Conservation (phyloP, 2,888 invertebrate species). For the Diarsia brunnea region DNA sequence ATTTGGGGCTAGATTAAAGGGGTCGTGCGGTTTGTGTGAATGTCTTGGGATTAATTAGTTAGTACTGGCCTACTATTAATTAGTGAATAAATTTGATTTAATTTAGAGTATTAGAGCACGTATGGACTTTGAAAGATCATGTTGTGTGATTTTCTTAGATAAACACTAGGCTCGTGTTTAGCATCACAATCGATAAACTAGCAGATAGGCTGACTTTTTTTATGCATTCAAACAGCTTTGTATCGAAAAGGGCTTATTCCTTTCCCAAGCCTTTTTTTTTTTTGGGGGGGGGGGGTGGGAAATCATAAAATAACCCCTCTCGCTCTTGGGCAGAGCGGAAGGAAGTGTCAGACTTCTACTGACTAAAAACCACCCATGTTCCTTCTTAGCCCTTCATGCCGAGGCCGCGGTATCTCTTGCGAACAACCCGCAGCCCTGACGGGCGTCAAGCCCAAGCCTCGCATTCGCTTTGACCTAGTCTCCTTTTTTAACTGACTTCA, state of each 20-base stretch:
- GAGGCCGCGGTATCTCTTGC: too few species aligned
- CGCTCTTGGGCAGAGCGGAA: too few species aligned
- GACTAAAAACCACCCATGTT: too few species aligned
- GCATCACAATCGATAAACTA: not conserved
- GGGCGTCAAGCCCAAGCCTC: too few species aligned
- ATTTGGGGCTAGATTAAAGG: constrained; percentile 28
- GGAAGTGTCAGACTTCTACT: too few species aligned
- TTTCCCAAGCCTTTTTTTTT: not conserved
- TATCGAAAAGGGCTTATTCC: not conserved
- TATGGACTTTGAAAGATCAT: not conserved
- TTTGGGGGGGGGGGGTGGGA: too few species aligned
- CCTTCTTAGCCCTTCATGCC: too few species aligned
- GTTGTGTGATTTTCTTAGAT: not conserved
- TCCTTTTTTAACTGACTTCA: too few species aligned
- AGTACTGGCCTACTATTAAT: not conserved
- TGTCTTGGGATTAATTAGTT: constrained; percentile 18
- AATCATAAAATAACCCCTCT: too few species aligned
- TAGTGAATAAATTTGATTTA: constrained; percentile 1
- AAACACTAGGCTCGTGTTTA: not conserved
- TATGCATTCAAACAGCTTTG: not conserved
- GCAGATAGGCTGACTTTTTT: not conserved
- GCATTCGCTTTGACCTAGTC: not conserved
- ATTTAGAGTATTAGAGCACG: not conserved
- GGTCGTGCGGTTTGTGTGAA: not conserved
- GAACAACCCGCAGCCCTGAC: too few species aligned